Conservation (phyloP, 1,140 invertebrate genomes). For the roundworm (Caenorhabditis elegans) region WBcel235 BX284605.5:11879001-11879500, state of each 20-base stretch:
- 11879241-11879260: neutral
- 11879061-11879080: neutral
- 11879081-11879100: neutral
- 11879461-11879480: neutral
- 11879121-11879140: too few relatives aligned
- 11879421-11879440: neutral
- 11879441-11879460: neutral
- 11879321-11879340: neutral
- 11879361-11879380: neutral
- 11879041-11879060: neutral
- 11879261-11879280: neutral
- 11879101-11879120: neutral
- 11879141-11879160: too few relatives aligned
- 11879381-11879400: neutral
- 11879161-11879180: too few relatives aligned
- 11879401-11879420: neutral
- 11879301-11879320: neutral
- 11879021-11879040: too few relatives aligned
- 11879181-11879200: too few relatives aligned
- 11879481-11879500: neutral
- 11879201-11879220: too few relatives aligned
- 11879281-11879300: neutral
- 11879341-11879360: neutral
- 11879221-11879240: neutral
- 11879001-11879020: conserved; percentile 36